A percentile compares a stretch with the other conserved stretches of the same genome.
phyloP scores from a whole-genome alignment of 2,113 vertebrate species.

The Siphamia tubifer region DNA sequence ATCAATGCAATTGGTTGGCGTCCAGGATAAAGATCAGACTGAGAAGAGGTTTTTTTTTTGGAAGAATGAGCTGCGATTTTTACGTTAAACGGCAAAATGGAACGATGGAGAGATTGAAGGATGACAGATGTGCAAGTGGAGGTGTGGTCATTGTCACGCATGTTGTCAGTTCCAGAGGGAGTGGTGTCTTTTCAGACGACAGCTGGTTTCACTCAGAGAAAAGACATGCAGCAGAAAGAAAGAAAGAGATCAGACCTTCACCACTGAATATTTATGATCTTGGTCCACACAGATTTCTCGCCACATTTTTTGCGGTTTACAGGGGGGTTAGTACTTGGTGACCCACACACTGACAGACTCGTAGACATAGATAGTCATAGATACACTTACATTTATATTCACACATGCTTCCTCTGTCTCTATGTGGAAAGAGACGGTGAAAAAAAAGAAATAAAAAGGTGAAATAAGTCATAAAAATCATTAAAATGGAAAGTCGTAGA shows the following conservation, averaged over 20 bases:
- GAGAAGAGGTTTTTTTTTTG: constrained; percentile 4
- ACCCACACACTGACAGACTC: constrained; percentile 29
- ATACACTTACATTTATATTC: constrained; percentile 34
- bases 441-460: background rate
- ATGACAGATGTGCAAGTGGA: constrained; percentile 63
- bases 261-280: constrained; percentile 76
- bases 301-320: constrained; percentile 68
- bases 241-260: constrained; percentile 61
- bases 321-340: constrained; percentile 33
- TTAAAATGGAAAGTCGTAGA: constrained; percentile 45
- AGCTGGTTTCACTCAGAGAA: constrained; percentile 73
- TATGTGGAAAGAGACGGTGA: background rate
- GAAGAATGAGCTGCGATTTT: background rate
- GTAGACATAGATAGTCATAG: constrained; percentile 21
- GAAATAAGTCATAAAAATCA: constrained; percentile 32
- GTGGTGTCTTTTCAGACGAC: constrained; percentile 54
- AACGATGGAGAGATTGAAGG: constrained; percentile 50
- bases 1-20: background rate
- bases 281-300: constrained; percentile 58
- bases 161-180: constrained; percentile 67
- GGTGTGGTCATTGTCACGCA: constrained; percentile 68
- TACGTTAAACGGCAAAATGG: constrained; percentile 17
- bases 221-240: constrained; percentile 42
- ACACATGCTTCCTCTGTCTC: constrained; percentile 29
- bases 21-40: background rate